Conservation (phyloP, 1,140 invertebrate genomes). For the Amphibalanus amphitrite region DNA sequence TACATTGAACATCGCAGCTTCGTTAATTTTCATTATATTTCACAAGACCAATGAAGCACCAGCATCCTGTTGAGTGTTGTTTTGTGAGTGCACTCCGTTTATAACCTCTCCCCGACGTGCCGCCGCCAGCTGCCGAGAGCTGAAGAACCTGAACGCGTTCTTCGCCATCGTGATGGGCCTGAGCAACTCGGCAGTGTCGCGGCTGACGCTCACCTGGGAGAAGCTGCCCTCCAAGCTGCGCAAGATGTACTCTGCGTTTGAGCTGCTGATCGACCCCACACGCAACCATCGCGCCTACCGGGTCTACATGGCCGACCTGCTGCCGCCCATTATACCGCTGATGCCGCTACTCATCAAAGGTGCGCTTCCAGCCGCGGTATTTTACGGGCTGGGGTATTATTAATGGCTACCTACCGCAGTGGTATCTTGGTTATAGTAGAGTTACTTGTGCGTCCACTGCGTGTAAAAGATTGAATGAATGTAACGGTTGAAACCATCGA, state of each 20-base stretch:
- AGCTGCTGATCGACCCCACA: slow-evolving; percentile 66
- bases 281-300: slow-evolving; percentile 63
- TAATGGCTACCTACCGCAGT: too few species aligned
- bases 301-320: slow-evolving; percentile 52
- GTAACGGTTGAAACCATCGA: too few species aligned
- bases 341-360: slow-evolving; percentile 69
- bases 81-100: slow-evolving; percentile 4
- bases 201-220: slow-evolving; percentile 69
- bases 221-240: slow-evolving; percentile 61
- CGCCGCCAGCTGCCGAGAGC: slow-evolving; percentile 53
- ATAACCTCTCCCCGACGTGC: too few species aligned
- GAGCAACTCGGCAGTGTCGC: slow-evolving; percentile 59
- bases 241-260: slow-evolving; percentile 64
- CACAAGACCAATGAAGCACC: neutral
- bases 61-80: slow-evolving; percentile 5
- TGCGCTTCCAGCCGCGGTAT: too few species aligned
- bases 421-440: too few species aligned
- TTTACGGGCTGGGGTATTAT: too few species aligned
- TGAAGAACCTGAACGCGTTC: slow-evolving; percentile 66
- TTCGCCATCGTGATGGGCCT: slow-evolving; percentile 74
- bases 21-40: too few species aligned
- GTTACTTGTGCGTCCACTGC: too few species aligned
- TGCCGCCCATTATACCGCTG: slow-evolving; percentile 65
- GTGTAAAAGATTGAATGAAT: too few species aligned
- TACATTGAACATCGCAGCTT: too few species aligned